phyloP scores from a whole-genome alignment of 2,797 vertebrate species.

The Sebastes vulpes region DNA sequence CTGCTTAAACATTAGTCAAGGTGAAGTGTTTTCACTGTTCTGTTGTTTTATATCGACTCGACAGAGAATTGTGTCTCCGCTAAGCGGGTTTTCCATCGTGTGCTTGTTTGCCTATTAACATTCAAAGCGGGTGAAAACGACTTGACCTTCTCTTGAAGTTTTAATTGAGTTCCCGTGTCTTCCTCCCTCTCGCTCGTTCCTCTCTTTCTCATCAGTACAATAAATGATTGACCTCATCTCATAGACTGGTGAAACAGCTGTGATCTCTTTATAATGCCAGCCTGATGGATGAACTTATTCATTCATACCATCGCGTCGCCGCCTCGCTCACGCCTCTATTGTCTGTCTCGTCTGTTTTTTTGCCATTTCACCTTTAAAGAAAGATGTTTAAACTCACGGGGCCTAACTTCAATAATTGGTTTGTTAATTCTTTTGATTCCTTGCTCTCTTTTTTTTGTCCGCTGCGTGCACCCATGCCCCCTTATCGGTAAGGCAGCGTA shows the following conservation, averaged over 20 bases:
- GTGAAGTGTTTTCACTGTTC: conserved; percentile 59
- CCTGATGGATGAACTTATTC: conserved; percentile 65
- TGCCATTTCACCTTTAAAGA: conserved; percentile 45
- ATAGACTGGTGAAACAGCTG: conserved; percentile 55
- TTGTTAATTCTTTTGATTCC: conserved; percentile 22
- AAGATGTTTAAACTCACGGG: conserved; percentile 21
- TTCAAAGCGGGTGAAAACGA: conserved; percentile 72
- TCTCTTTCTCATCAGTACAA: conserved; percentile 67
- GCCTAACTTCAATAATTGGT: conserved; percentile 20
- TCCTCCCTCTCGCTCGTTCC: conserved; percentile 42
- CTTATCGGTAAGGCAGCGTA: neutral
- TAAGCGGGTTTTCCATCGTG: conserved; percentile 52
- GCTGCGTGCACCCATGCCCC: neutral
- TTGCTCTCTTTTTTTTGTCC: neutral
- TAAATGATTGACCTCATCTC: conserved; percentile 74
- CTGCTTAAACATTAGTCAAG: conserved; percentile 62
- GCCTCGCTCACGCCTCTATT: conserved; percentile 6
- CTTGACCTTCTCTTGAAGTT: conserved; percentile 82
- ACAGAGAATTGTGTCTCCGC: conserved; percentile 44
- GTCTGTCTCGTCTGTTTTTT: conserved; percentile 19
- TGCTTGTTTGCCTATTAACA: conserved; percentile 73
- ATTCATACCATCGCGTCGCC: conserved; percentile 20
- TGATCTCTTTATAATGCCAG: conserved; percentile 63
- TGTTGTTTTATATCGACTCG: conserved; percentile 55
- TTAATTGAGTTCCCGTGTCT: conserved; percentile 80